Percentiles rank a stretch among this genome's conserved stretches.
Evolutionary conservation across 2,888 invertebrate genomes (phyloP).

Genomic region (Cheilosia urbana): DNA sequence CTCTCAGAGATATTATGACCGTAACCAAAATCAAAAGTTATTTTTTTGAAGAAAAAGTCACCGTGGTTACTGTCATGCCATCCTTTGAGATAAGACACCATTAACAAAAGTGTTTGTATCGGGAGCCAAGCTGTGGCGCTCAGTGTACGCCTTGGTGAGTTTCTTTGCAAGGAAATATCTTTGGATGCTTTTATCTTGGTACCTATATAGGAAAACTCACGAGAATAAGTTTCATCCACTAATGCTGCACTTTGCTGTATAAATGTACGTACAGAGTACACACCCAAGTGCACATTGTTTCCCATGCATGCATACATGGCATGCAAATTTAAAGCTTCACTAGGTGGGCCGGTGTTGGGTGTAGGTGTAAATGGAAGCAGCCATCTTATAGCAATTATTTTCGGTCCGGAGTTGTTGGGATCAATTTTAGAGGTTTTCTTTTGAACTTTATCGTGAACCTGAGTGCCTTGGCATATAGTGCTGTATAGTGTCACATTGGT

Average conservation of each 20-base stretch:
- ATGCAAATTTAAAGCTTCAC: constrained; percentile 46
- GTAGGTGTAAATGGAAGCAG: constrained; percentile 14
- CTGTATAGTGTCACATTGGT: constrained; percentile 24
- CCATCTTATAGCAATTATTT: constrained; percentile 56
- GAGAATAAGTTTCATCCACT: constrained; percentile 49
- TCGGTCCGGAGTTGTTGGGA: constrained; percentile 49
- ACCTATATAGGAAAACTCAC: not conserved
- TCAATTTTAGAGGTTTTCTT: constrained; percentile 69
- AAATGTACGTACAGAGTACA: too few species aligned
- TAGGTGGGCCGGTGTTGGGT: constrained; percentile 8
- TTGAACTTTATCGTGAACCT: constrained; percentile 57
- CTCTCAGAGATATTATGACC: constrained; percentile 24
- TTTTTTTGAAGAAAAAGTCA: constrained; percentile 20
- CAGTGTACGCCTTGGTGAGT: not conserved
- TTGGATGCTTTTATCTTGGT: constrained; percentile 38
- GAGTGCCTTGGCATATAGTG: constrained; percentile 4
- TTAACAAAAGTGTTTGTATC: constrained; percentile 37
- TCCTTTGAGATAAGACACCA: constrained; percentile 40
- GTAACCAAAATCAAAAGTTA: constrained; percentile 41
- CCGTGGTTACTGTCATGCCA: constrained; percentile 7
- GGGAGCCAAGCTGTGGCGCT: constrained; percentile 4
- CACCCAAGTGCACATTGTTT: constrained; percentile 18
- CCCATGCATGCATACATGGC: constrained; percentile 11
- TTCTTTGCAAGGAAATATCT: constrained; percentile 22
- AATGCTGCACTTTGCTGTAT: constrained; percentile 41